Evolutionary conservation across 2,888 invertebrate genomes (phyloP).

Genomic region (Thelaira solivaga): DNA sequence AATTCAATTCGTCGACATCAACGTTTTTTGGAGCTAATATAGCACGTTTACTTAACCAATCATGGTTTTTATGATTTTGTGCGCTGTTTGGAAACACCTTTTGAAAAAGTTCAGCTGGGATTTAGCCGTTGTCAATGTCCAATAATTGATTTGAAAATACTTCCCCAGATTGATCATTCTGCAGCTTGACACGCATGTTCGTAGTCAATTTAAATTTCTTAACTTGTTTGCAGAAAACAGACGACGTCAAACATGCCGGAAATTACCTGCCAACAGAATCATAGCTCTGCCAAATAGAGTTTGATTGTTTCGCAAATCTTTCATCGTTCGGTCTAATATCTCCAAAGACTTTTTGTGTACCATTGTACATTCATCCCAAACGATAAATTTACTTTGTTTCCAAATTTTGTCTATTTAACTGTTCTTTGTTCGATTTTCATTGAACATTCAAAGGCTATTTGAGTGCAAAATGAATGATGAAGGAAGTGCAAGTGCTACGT

Average conservation of each 20-base stretch:
- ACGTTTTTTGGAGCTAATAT: conserved; percentile 7
- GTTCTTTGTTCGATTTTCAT: background rate
- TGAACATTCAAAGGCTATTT: too few relatives aligned
- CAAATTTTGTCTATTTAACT: conserved; percentile 1
- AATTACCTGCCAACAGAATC: background rate
- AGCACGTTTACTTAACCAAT: conserved; percentile 24
- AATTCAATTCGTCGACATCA: too few relatives aligned
- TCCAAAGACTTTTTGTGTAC: background rate
- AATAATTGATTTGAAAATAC: too few relatives aligned
- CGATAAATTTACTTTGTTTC: background rate
- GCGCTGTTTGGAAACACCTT: too few relatives aligned
- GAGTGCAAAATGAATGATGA: conserved; percentile 48
- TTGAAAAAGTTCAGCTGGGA: too few relatives aligned
- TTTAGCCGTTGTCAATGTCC: too few relatives aligned
- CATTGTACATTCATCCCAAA: background rate
- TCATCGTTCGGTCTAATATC: background rate
- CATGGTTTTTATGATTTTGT: conserved; percentile 15
- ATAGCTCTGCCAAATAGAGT: background rate
- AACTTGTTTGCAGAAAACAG: too few relatives aligned
- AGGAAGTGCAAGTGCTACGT: conserved; percentile 58
- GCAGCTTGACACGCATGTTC: too few relatives aligned
- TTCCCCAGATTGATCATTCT: too few relatives aligned
- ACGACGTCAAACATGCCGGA: background rate
- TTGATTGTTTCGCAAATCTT: background rate
- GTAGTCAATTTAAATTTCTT: too few relatives aligned